Percentiles rank a stretch among this genome's conserved stretches.
Evolutionary conservation across 2,888 invertebrate species (phyloP).

Genomic region (Apantesis nais): DNA sequence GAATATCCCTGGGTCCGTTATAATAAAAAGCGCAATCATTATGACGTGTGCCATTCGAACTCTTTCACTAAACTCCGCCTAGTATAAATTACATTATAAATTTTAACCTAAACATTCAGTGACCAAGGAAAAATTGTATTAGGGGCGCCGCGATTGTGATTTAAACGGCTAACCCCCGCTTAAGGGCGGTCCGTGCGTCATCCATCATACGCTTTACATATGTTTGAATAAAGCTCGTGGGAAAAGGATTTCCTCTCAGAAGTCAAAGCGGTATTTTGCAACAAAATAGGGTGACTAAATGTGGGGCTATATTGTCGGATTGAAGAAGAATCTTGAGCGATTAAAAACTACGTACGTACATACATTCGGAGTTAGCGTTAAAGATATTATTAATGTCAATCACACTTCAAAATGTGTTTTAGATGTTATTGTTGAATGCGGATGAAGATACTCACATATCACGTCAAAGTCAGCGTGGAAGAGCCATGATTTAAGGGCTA

Average conservation of each 20-base stretch:
- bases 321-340: not conserved
- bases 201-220: constrained; percentile 87
- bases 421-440: not conserved
- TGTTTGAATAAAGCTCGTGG: constrained; percentile 87
- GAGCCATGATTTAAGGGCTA: no score
- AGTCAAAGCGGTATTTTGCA: constrained; percentile 78
- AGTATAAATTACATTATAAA: constrained; percentile 82
- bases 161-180: constrained; percentile 79
- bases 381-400: not conserved
- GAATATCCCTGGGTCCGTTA: constrained; percentile 66
- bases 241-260: constrained; percentile 86
- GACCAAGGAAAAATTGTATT: constrained; percentile 80
- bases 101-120: constrained; percentile 71
- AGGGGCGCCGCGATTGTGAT: constrained; percentile 79
- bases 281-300: constrained; percentile 64
- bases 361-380: not conserved
- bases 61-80: constrained; percentile 65
- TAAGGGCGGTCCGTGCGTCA: constrained; percentile 74
- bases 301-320: constrained; percentile 10
- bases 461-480: no score
- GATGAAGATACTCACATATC: not conserved
- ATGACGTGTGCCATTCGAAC: constrained; percentile 78
- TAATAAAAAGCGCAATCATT: constrained; percentile 80
- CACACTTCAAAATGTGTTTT: not conserved
- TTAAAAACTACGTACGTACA: not conserved